phyloP scores from a whole-genome alignment of 2,113 vertebrate species.

The Chunga burmeisteri region DNA sequence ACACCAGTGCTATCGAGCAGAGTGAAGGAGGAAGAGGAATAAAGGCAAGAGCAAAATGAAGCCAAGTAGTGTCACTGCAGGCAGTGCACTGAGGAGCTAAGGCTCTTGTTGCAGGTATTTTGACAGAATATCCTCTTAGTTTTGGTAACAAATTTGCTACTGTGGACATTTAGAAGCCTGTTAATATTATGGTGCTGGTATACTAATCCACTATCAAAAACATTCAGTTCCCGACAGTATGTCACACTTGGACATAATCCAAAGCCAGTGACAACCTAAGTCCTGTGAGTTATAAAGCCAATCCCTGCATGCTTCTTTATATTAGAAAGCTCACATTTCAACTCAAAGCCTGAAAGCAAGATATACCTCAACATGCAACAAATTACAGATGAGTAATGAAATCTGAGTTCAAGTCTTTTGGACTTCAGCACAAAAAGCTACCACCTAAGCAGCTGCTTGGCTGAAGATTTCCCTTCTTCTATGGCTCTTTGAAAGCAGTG shows the following conservation, averaged over 20 bases:
- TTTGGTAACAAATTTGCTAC: not conserved
- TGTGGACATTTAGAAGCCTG: not conserved
- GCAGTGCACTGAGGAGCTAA: not conserved
- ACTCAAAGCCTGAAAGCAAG: not conserved
- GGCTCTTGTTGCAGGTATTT: not conserved
- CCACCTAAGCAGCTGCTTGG: not conserved
- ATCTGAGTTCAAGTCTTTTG: not conserved
- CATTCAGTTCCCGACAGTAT: not conserved
- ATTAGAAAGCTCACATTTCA: conserved; percentile 43
- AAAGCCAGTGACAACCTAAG: conserved; percentile 15
- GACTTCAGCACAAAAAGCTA: not conserved
- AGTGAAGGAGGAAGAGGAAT: not conserved
- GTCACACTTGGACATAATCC: conserved; percentile 40
- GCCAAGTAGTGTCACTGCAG: not conserved
- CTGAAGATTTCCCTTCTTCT: not conserved
- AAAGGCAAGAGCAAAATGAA: not conserved
- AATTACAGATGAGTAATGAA: not conserved
- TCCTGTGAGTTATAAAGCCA: conserved; percentile 6
- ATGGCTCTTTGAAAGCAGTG: not conserved
- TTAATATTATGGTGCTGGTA: not conserved
- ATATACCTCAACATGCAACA: conserved; percentile 5
- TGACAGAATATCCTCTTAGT: not conserved
- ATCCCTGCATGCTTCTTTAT: not conserved
- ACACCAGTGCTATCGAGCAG: no score
- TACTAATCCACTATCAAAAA: not conserved